Evolutionary conservation across 1,140 invertebrate genomes (phyloP), one percentile per base, ranked within the genome.

Genomic region (Mycetomoellerius zeteki): DNA sequence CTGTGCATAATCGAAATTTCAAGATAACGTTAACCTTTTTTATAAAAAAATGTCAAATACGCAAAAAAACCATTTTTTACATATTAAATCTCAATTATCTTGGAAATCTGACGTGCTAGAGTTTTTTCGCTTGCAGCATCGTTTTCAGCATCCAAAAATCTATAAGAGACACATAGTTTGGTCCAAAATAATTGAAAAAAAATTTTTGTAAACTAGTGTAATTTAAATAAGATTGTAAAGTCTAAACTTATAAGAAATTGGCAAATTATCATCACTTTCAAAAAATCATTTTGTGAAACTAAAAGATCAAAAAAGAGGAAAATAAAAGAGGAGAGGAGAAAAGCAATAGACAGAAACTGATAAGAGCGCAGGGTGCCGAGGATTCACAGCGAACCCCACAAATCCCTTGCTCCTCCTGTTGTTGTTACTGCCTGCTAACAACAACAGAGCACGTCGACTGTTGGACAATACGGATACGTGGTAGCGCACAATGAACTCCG

Each of bases 401-500:
- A 81, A 89, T 78, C 85, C 77, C 82, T 85, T 86, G 69, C 72
- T 87, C 43, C 67, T 30, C 43, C 73, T 67, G 85, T 90, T 87
- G 85, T 87, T 88, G 88, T 90, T 87, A 78, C 77, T 78, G 88
- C 62, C 85, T 80, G 73, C 67, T 88, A 90, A 85, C 87, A 82
- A 80, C 65, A 89, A 64, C 54, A 50, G 75, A 64, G 85, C 54
- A 78, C 85, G 24, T 69, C 33, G 50, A 3, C 21, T 56, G 50
- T 82, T 80, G 82, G 80, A 90, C 80, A 90, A 90, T 90, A 77
- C 88, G 58, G 67, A 80, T 84, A 89, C 89, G 88, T 90, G 89
- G 75, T 89, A 56, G 21, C 65, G 62, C 71, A 90, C 88, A 88
- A 88, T 90, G 58, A 87, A 89, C 69, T 24, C 50, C 27, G 56